A percentile compares a stretch with the other conserved stretches of the same genome.
These are phyloP conservation scores for Toxonevra muliebris DNA, from an alignment of 2,888 invertebrate genomes.

Conservation along the genomic window DNA sequence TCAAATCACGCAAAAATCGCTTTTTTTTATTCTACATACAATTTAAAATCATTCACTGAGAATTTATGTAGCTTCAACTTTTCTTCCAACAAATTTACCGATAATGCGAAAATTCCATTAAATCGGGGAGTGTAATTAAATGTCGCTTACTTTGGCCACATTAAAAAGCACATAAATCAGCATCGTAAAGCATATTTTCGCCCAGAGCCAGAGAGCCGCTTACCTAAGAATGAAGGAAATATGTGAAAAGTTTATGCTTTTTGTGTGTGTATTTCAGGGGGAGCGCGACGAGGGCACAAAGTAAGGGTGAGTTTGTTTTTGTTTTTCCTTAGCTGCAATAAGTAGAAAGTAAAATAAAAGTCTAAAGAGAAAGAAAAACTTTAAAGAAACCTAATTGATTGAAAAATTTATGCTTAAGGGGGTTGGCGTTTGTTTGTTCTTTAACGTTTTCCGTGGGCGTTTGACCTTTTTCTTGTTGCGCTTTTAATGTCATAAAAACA, in stretches of 20 bases:
- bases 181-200: slow-evolving; percentile 45
- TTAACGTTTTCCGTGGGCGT: slow-evolving; percentile 47
- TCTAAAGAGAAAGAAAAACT: slow-evolving; percentile 44
- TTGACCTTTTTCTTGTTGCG: slow-evolving; percentile 30
- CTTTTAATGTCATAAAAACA: slow-evolving; percentile 48
- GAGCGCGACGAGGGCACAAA: slow-evolving; percentile 17
- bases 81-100: slow-evolving; percentile 46
- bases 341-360: slow-evolving; percentile 10
- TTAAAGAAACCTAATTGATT: slow-evolving; percentile 63
- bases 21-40: too few relatives aligned
- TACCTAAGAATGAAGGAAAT: not conserved
- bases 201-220: not conserved
- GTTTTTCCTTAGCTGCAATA: not conserved
- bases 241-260: slow-evolving; percentile 25
- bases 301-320: slow-evolving; percentile 24
- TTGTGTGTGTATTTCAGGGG: not conserved
- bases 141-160: slow-evolving; percentile 64
- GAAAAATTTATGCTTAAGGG: slow-evolving; percentile 58
- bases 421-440: slow-evolving; percentile 44
- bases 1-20: too few relatives aligned
- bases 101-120: slow-evolving; percentile 64
- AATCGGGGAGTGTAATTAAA: slow-evolving; percentile 61
- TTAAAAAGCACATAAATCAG: slow-evolving; percentile 64
- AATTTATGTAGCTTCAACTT: not conserved
- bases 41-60: not conserved